These are phyloP conservation scores for Diarsia brunnea DNA, from an alignment of 2,888 invertebrate genomes.

Conservation along the genomic window DNA sequence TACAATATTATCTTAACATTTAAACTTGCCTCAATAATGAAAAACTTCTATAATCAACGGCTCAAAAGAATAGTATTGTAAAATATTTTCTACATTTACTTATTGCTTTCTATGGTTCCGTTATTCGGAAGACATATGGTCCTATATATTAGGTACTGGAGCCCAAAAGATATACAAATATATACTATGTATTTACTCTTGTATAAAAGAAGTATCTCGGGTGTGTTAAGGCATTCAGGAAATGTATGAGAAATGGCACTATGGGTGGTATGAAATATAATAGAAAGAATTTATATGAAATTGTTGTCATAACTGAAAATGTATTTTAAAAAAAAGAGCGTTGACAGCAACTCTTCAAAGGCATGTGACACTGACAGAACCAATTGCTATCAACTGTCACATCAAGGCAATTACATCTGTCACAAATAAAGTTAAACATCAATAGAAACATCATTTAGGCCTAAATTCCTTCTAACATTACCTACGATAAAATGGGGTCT, in stretches of 20 bases:
- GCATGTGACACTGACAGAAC: conserved; percentile 40
- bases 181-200: conserved; percentile 26
- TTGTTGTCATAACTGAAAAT: not conserved
- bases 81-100: conserved; percentile 74
- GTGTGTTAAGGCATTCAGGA: conserved; percentile 10
- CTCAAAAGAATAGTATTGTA: conserved; percentile 68
- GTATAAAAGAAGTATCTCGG: conserved; percentile 34
- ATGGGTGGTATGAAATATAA: conserved; percentile 1
- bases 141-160: conserved; percentile 65
- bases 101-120: conserved; percentile 84
- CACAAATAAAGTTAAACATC: conserved; percentile 43
- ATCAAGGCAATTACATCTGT: conserved; percentile 41
- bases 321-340: not conserved
- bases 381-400: conserved; percentile 37
- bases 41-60: conserved; percentile 61
- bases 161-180: conserved; percentile 48
- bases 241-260: conserved; percentile 39
- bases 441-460: conserved; percentile 64
- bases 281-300: conserved; percentile 6
- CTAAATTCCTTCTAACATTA: conserved; percentile 55
- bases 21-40: conserved; percentile 71
- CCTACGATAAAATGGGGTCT: conserved; percentile 50
- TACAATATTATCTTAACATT: conserved; percentile 75
- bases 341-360: conserved; percentile 13
- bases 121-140: conserved; percentile 83